Base-by-base conservation (phyloP, 2,113 vertebrate species). In the Patagioenas fasciata region DNA sequence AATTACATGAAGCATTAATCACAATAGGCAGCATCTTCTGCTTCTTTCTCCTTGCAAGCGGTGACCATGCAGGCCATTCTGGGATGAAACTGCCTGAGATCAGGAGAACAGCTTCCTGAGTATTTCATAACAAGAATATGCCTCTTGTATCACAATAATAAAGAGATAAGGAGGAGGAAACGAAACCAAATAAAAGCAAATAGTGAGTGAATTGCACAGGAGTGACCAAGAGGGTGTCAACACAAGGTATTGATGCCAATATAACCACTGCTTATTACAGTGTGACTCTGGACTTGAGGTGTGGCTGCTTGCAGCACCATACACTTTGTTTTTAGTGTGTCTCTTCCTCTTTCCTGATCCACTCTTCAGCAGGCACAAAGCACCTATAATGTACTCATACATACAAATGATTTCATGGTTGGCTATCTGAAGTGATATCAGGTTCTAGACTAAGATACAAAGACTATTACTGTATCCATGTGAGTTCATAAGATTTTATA, bases 231-330 rank as follows among this genome's bases (percentile, higher is more conserved):
- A 31, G 23, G 3, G 7, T 50, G 42, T n/a, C 40, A 86, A 78
- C 42, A 26, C 14, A n/a, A 36, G 7, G 9, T 50, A 48, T 57
- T 0, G 0, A n/a, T 20, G 19, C 2, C 24, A 66, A 6, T 40
- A 47, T 19, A 62, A 58, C 15, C 38, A 42, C 48, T 56, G 10
- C 38, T 73, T 25, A 31, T 3, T 61, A 44, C 42, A 42, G 31
- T 8, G 26, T 38, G 60, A 31, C 12, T 42, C n/a, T 81, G 36
- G 56, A 23, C 57, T 54, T 53, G 29, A 77, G 36, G 19, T 40
- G 32, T 54, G 29, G 40, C 71, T 83, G 25, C 67, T 67, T 2
- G 1, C 42, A 57, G 51, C 9, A 44, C 2, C 1, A 29, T 8
- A 77, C 15, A 54, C 31, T 20, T 62, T 40, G 17, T 5, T 20